Base-by-base conservation (phyloP, 2,888 invertebrate genomes). In the Oscheius sp. region DNA sequence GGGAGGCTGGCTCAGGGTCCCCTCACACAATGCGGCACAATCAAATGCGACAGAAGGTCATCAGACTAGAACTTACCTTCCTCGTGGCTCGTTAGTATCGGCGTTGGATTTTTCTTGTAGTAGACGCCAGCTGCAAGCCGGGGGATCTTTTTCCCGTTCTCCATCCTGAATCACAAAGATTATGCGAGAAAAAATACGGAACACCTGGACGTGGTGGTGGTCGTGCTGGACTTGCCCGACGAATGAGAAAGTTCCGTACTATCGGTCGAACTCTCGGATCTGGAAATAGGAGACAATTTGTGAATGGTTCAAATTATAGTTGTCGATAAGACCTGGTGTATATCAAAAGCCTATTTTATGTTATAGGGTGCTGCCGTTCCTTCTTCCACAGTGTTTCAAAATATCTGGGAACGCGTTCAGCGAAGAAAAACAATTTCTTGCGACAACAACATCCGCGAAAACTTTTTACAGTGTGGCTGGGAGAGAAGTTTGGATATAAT, bases 91-190 rank as follows among this genome's bases (percentile, higher is more conserved):
- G 63, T 55, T 11, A 73, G 65, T n/a, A 73, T 73, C 11, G 73
- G 62, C 2, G 76, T 76, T 13, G 66, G 68, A 42, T 42, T 42
- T 51, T 58, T 74, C 32, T 74, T 74, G 55, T 76, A 70, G 51
- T 73, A 76, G 57, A 73, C 63, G 9, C 76, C 76, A 5, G 63
- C 48, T 2, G 70, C 62, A 32, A 76, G 58, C 10, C 70, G 73
- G 4, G 76, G 76, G 32, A 76, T 62, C 29, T 73, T 73, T 55
- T 76, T 63, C 10, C 76, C 76, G 50, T 76, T 76, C 32, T 76
- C 76, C 62, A 76, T 68, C 62, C 76, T 76, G 53, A 47, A 68
- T n/a, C 7, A 21, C 21, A 9, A 0, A 55, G 21, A 9, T 1
- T 55, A 1, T 10, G 7, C 50, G 4, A n/a, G 48, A 29, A 11